Percentiles rank a stretch among this genome's conserved stretches.
Evolutionary conservation across 2,888 invertebrate genomes (phyloP).

Genomic region (Lasioglossum zephyrum): DNA sequence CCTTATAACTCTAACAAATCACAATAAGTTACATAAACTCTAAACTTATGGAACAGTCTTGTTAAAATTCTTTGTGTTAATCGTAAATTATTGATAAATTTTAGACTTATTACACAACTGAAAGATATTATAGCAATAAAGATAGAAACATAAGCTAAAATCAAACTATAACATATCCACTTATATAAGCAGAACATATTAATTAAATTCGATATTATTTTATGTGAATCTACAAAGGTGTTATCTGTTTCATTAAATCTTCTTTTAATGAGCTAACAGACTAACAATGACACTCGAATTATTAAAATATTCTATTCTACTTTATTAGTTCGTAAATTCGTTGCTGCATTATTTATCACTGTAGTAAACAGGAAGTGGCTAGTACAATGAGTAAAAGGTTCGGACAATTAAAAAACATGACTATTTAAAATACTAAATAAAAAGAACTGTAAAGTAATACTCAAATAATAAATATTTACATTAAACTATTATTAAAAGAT

Average conservation of each 20-base stretch:
- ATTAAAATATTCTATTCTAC: not conserved
- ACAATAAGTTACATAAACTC: conserved; percentile 20
- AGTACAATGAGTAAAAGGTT: not conserved
- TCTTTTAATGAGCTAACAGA: not conserved
- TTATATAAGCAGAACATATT: not conserved
- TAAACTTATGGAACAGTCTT: not conserved
- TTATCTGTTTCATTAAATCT: not conserved
- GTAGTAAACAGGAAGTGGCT: not conserved
- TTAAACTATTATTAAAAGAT: conserved; percentile 32
- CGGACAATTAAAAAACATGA: not conserved
- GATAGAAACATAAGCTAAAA: not conserved
- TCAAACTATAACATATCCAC: not conserved
- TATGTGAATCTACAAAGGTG: not conserved
- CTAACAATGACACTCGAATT: conserved; percentile 2
- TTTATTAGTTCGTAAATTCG: not conserved
- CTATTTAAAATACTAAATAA: conserved; percentile 7
- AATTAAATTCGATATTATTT: conserved; percentile 3
- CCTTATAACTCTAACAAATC: too few species aligned
- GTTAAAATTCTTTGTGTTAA: not conserved
- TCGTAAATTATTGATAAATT: not conserved
- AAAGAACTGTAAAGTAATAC: conserved; percentile 8
- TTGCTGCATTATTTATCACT: conserved; percentile 9
- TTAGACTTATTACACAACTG: not conserved
- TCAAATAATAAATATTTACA: conserved; percentile 27
- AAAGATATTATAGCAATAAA: not conserved